Evolutionary conservation across 2,113 vertebrate species (phyloP).

Genomic region (Chamaea fasciata): DNA sequence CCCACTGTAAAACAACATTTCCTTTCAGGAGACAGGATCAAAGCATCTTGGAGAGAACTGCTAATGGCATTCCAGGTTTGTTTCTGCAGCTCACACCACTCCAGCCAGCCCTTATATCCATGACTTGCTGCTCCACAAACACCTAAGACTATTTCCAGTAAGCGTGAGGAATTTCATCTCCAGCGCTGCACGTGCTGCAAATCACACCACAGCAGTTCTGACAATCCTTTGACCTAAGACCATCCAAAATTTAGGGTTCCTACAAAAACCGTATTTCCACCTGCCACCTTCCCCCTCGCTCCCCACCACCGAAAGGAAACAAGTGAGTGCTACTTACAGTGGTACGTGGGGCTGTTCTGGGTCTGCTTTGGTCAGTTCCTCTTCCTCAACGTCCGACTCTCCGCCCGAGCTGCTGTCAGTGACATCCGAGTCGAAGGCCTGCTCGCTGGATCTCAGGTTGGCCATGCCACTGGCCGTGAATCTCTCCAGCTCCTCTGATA

Average conservation of each 20-base stretch:
- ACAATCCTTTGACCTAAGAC: not conserved
- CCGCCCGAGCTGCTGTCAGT: constrained; percentile 98
- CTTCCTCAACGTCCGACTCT: constrained; percentile 94
- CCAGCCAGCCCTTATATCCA: not conserved
- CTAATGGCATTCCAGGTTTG: accelerated
- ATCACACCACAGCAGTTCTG: not conserved
- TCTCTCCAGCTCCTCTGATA: constrained; percentile 87
- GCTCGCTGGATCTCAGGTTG: constrained; percentile 86
- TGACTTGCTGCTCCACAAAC: not conserved
- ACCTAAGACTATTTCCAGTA: not conserved
- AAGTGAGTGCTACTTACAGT: constrained; percentile 80
- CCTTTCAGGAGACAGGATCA: not conserved
- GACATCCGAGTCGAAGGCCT: constrained; percentile 93
- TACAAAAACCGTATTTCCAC: not conserved
- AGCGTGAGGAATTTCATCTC: not conserved
- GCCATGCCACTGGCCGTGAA: constrained; percentile 89
- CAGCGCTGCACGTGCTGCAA: not conserved
- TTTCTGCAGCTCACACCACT: not conserved
- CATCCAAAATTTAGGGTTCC: not conserved
- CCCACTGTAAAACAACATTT: not conserved
- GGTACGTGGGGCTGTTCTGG: constrained; percentile 87
- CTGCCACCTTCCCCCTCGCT: not conserved
- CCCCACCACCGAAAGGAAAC: not conserved
- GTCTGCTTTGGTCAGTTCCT: constrained; percentile 88
- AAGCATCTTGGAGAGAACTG: not conserved